Evolutionary conservation across 2,797 vertebrate species (phyloP).

Genomic region (Sebastes miniatus): DNA sequence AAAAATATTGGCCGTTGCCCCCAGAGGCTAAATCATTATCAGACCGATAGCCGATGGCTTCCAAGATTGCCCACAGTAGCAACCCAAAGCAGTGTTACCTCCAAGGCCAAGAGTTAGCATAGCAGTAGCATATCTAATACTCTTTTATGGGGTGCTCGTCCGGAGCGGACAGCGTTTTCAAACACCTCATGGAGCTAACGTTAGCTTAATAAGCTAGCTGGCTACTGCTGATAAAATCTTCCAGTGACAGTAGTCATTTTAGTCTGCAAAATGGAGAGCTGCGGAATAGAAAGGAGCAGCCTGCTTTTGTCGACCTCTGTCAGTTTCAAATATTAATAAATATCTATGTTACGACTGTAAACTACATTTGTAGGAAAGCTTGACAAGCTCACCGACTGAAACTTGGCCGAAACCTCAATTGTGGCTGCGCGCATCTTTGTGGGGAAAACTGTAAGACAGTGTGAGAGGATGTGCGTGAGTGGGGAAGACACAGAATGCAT

Average conservation of each 20-base stretch:
- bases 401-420: slow-evolving; percentile 6
- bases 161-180: neutral
- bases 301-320: neutral
- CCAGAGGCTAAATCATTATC: neutral
- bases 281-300: neutral
- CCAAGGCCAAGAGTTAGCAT: neutral
- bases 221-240: neutral
- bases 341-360: neutral
- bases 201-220: neutral
- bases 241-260: neutral
- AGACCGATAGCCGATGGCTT: neutral
- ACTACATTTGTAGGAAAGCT: neutral
- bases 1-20: neutral
- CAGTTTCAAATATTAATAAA: neutral
- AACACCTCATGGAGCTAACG: neutral
- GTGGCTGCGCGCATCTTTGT: slow-evolving; percentile 12
- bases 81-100: neutral
- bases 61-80: neutral
- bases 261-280: neutral
- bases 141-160: neutral
- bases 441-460: slow-evolving; percentile 24
- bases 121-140: neutral
- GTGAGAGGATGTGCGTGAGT: slow-evolving; percentile 20
- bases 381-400: neutral
- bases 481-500: slow-evolving; percentile 49